These are phyloP conservation scores for Labeo calbasu DNA, from an alignment of 2,797 vertebrate genomes.

Conservation along the genomic window DNA sequence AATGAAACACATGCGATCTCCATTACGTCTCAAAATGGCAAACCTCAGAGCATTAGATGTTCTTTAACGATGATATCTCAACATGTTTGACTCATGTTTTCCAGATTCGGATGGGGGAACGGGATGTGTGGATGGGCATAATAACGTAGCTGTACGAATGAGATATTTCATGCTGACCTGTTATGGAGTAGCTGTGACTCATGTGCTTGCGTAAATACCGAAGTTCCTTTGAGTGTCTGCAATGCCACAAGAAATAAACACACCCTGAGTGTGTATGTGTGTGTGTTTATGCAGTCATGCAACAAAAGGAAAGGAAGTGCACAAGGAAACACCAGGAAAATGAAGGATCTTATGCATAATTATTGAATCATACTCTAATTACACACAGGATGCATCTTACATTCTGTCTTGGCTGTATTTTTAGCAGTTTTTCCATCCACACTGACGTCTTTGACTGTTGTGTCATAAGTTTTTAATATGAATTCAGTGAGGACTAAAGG, in stretches of 20 bases:
- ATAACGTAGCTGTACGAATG: not conserved
- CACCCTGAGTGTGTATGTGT: not conserved
- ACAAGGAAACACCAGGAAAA: not conserved
- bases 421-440: not conserved
- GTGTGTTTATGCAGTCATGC: conserved; percentile 13
- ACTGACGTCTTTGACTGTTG: not conserved
- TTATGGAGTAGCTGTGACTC: conserved; percentile 24
- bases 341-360: not conserved
- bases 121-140: not conserved
- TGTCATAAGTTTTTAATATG: not conserved
- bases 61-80: not conserved
- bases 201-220: conserved; percentile 13
- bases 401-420: not conserved
- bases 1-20: not conserved
- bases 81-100: not conserved
- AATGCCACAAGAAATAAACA: conserved; percentile 11
- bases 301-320: conserved; percentile 14
- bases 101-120: not conserved
- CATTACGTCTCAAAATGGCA: not conserved
- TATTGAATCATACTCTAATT: not conserved
- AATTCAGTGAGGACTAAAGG: not conserved
- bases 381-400: not conserved
- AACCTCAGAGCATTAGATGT: conserved; percentile 4
- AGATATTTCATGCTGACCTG: not conserved
- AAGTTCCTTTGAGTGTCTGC: conserved; percentile 18